phyloP scores from a whole-genome alignment of 2,113 vertebrate genomes.

The Erythrocebus patas region DNA sequence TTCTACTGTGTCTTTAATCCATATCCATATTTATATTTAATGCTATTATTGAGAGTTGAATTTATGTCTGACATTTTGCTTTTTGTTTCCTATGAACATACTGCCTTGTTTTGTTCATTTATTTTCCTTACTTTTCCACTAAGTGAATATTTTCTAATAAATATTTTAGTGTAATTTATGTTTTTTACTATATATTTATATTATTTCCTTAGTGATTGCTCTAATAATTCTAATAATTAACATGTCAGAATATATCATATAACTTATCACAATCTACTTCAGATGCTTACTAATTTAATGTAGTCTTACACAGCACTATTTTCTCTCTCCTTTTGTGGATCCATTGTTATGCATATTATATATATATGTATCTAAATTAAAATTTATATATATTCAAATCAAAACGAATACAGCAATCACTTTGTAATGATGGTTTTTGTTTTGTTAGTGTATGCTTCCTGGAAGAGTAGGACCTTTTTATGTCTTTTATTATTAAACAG shows the following conservation, averaged over 20 bases:
- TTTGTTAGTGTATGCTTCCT: background rate
- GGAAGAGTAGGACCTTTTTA: background rate
- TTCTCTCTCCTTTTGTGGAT: background rate
- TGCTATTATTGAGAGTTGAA: background rate
- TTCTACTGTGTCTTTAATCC: background rate
- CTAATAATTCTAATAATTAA: background rate
- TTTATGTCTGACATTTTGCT: background rate
- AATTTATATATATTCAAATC: background rate
- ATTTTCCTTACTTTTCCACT: background rate
- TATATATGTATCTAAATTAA: background rate
- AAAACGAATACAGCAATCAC: background rate
- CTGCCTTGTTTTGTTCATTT: background rate
- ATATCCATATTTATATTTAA: background rate
- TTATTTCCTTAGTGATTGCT: background rate
- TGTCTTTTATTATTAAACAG: background rate
- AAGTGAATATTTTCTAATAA: background rate
- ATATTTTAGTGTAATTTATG: background rate
- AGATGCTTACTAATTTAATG: background rate
- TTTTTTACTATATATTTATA: background rate
- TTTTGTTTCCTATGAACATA: background rate
- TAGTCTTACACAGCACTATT: background rate
- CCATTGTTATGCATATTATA: background rate
- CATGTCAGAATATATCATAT: background rate
- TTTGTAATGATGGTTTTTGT: background rate
- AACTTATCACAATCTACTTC: background rate